Evolutionary conservation across 2,113 vertebrate genomes (phyloP).

Genomic region (Empidonax alnorum): DNA sequence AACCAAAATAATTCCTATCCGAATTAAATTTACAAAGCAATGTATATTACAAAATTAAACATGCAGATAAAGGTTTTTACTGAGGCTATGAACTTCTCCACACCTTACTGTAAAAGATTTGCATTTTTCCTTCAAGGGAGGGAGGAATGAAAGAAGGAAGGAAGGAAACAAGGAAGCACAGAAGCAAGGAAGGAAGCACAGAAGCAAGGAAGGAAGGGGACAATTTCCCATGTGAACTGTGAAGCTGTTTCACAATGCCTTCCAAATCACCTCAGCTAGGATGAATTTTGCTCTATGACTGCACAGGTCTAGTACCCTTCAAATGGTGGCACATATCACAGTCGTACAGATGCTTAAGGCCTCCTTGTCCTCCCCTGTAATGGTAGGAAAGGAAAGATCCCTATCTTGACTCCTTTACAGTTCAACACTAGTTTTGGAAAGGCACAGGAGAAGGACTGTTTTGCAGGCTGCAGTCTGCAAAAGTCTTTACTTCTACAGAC

Average conservation of each 20-base stretch:
- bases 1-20: background rate
- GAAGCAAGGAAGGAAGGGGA: too few species aligned
- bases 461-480: background rate
- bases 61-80: background rate
- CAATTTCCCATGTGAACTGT: background rate
- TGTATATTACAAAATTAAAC: background rate
- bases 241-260: background rate
- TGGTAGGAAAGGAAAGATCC: background rate
- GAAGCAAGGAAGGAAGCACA: too few species aligned
- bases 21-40: background rate
- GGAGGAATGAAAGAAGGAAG: too few species aligned
- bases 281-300: background rate
- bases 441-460: background rate
- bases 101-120: background rate
- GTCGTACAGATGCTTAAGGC: background rate
- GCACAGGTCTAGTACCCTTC: background rate
- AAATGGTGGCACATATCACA: fast-evolving
- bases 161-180: background rate
- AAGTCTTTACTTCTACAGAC: too few species aligned
- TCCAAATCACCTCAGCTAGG: background rate
- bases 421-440: background rate
- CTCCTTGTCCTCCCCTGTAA: background rate
- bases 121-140: background rate
- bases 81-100: background rate
- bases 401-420: background rate